These are phyloP conservation scores for Troilus luridus DNA, from an alignment of 2,888 invertebrate species.

Conservation along the genomic window DNA sequence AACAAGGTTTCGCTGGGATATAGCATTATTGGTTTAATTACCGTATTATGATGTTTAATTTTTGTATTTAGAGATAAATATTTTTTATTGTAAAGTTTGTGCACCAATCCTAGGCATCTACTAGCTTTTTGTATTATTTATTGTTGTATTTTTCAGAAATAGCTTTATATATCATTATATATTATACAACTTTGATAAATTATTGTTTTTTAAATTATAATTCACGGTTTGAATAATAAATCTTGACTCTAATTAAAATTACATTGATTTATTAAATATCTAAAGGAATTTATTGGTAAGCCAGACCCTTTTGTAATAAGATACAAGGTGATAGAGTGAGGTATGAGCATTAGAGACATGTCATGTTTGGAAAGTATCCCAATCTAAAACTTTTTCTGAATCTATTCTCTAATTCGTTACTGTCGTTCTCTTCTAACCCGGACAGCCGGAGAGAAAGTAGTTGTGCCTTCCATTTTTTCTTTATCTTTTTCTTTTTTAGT, in stretches of 20 bases:
- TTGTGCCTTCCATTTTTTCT: not conserved
- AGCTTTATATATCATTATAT: no score
- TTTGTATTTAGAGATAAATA: no score
- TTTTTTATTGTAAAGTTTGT: no score
- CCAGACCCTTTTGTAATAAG: not conserved
- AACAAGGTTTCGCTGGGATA: no score
- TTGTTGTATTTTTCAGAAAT: no score
- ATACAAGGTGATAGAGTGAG: not conserved
- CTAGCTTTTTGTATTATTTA: no score
- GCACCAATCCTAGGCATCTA: no score
- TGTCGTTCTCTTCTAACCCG: constrained; percentile 3
- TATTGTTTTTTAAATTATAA: not conserved
- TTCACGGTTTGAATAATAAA: not conserved
- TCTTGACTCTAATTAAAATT: not conserved
- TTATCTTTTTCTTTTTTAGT: not conserved
- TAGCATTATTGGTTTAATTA: no score
- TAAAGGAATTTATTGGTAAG: not conserved
- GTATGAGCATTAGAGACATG: not conserved
- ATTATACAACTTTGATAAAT: no score
- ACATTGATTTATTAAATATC: not conserved
- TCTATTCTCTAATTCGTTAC: constrained; percentile 10
- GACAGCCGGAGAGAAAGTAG: not conserved
- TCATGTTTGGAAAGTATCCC: not conserved
- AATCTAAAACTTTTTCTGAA: not conserved
- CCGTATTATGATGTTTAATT: no score